phyloP scores from a whole-genome alignment of 2,888 invertebrate genomes.

The Lasioglossum marginatum region DNA sequence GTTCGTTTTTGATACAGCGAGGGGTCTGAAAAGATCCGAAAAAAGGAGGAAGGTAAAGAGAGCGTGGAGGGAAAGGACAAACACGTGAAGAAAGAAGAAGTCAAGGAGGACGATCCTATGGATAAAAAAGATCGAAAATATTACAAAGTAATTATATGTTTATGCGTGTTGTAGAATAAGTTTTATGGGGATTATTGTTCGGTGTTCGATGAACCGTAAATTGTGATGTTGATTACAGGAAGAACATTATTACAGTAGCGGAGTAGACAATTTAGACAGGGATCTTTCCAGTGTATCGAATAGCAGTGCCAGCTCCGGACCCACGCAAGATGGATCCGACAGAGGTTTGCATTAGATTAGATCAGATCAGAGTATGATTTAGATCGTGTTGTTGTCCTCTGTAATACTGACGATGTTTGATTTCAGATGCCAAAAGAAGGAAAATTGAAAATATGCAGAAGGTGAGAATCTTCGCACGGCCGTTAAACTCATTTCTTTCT shows the following conservation, averaged over 20 bases:
- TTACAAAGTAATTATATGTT: slow-evolving; percentile 85
- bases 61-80: slow-evolving; percentile 85
- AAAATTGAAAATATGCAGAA: slow-evolving; percentile 93
- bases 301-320: slow-evolving; percentile 83
- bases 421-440: slow-evolving; percentile 92
- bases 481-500: neutral
- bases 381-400: slow-evolving; percentile 12
- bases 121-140: slow-evolving; percentile 87
- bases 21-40: slow-evolving; percentile 78
- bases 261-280: slow-evolving; percentile 86
- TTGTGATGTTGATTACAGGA: slow-evolving; percentile 81
- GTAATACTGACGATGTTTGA: slow-evolving; percentile 41
- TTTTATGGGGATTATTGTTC: neutral
- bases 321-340: slow-evolving; percentile 82
- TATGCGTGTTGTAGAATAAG: neutral
- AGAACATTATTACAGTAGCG: slow-evolving; percentile 85
- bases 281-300: slow-evolving; percentile 86
- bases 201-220: neutral
- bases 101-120: slow-evolving; percentile 84
- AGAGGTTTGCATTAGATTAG: slow-evolving; percentile 85
- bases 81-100: slow-evolving; percentile 85
- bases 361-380: neutral
- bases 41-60: slow-evolving; percentile 83
- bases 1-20: slow-evolving; percentile 68
- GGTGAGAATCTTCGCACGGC: slow-evolving; percentile 87